Evolutionary conservation across 2,888 invertebrate genomes (phyloP), one percentile per base, ranked within the genome.

Genomic region (Nomada goodeniana): DNA sequence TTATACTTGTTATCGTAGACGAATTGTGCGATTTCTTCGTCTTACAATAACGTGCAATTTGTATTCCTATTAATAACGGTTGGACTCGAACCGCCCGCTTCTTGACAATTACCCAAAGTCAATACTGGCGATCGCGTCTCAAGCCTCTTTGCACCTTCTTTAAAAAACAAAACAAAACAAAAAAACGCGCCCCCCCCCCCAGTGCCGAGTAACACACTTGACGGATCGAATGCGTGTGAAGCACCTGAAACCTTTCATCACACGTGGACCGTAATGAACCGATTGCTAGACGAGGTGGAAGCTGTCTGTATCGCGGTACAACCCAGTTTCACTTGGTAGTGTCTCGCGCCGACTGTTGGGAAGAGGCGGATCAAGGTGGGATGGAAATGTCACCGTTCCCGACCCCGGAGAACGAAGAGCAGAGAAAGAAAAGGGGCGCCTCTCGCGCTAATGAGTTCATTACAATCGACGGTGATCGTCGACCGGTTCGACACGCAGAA

Each of bases 391-490:
- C 76, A 60, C 69, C 55, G 64, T 72, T 72, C 59, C n/a, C 26
- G 36, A 60, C 52, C 2, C 44, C 36, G 5, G 13, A 11, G 18
- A 59, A 59, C 20, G 36, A n/a, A 36, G 18, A 26, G 26, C 23
- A 26, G 26, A 26, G 2, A 26, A 26, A 26, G 2, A 64, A 44
- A 52, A 64, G 63, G 55, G 72, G 15, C 53, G 50, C 53, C 83
- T 61, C 59, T 36, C 36, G 29, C 68, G 64, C 76, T 85, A 85
- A 85, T 85, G 85, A 85, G 84, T 84, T 85, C 84, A 84, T 85
- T 84, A 84, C 76, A 78, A 83, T 85, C 78, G 72, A 11, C 64
- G 47, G 69, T 70, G 77, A 80, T 72, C 74, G 84, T 73, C 73
- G 76, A 80, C 77, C 78, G 80, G 71, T 75, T 83, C 57, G 29